These are phyloP conservation scores for Hemiprocne comata DNA, from an alignment of 2,113 vertebrate genomes.

Conservation along the genomic window DNA sequence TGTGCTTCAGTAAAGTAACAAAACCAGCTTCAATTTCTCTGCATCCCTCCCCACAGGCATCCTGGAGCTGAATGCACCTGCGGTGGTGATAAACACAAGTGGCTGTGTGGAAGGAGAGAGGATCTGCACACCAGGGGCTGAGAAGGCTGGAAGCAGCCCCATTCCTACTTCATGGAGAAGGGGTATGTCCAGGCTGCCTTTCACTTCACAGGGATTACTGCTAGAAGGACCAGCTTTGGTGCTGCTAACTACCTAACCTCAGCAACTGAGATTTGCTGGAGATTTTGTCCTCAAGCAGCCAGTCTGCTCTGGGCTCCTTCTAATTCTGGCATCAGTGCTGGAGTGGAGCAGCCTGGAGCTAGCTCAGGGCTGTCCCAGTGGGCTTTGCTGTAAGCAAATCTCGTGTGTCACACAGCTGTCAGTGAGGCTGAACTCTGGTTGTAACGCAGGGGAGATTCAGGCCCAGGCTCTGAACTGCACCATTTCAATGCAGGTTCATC, in stretches of 20 bases:
- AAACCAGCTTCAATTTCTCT: neutral
- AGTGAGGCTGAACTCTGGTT: neutral
- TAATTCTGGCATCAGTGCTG: neutral
- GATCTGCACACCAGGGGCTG: neutral
- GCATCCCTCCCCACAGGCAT: neutral
- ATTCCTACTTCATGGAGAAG: accelerated
- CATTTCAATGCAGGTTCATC: neutral
- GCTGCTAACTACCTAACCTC: neutral
- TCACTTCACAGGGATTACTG: accelerated
- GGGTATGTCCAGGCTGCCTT: neutral
- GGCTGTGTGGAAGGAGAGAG: neutral
- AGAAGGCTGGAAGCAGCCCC: neutral
- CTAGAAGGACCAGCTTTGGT: neutral
- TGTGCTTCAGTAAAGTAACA: neutral
- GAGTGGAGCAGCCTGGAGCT: neutral
- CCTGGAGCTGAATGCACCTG: neutral
- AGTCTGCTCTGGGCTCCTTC: neutral
- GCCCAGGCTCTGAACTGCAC: neutral
- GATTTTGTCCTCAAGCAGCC: neutral
- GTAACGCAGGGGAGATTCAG: neutral
- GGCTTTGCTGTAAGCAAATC: neutral
- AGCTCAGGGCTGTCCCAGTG: neutral
- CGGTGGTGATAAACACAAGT: neutral
- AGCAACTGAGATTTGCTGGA: neutral
- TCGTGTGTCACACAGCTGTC: neutral